Evolutionary conservation across 2,113 vertebrate genomes (phyloP), one percentile per base, ranked within the genome.

Genomic region (Menura novaehollandiae): DNA sequence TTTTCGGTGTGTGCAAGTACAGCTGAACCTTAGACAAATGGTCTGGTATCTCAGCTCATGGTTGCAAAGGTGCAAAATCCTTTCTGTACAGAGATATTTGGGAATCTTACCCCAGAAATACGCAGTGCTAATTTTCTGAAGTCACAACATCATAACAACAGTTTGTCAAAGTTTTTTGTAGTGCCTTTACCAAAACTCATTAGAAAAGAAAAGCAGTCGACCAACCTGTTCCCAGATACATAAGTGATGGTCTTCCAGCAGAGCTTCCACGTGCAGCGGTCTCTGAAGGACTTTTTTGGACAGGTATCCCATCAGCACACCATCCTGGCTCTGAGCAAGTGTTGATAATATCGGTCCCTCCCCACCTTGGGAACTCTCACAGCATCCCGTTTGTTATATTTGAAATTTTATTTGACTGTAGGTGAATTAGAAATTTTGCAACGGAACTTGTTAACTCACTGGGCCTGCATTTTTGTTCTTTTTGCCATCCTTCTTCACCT

Each of bases 71-170:
- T 39, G 6, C 32, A 85, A 53, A 69, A 55, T 67, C 53, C 32
- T 73, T 60, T 26, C n/a, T 80, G 35, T 26, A 46, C 2, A 6
- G 52, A 35, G 19, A 23, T 2, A 13, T 20, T 26, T 44, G 51
- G 16, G 28, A 69, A 24, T 84, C 51, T 53, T 81, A 55, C 22
- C 15, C 22, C 63, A 88, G 63, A 73, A 80, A 46, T 49, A 32
- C 0, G 0, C 13, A 21, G 37, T 44, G 37, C 9, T 43, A 52
- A 24, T 81, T 71, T 85, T 78, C 33, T 91, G 28, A 78, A 62
- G 47, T 78, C 4, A 0, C 51, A 69, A 21, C 5, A 2, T 15
- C 15, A 2, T 11, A 19, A 26, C 11, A 55, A 4, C 3, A 3
- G 11, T 68, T 90, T 7, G 39, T 33, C 21, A 3, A 35, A 88